A percentile compares a stretch with the other conserved stretches of the same genome.
Evolutionary conservation across 1,140 invertebrate species (phyloP).

Genomic region (Melipona quadrifasciata): DNA sequence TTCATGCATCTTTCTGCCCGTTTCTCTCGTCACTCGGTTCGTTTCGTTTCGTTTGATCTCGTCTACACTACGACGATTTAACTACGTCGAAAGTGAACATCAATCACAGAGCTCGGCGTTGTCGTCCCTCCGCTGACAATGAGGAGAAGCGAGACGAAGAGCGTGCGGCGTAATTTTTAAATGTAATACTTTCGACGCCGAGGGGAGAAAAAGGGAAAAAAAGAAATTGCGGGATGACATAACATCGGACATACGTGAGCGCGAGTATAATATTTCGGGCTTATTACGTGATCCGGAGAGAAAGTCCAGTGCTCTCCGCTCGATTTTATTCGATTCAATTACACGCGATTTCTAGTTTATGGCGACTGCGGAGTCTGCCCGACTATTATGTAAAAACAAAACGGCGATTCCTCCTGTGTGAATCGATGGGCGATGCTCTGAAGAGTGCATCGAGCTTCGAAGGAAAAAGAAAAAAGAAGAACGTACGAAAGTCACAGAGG

Average conservation of each 20-base stretch:
- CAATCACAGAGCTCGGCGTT: not conserved
- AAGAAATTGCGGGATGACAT: slow-evolving; percentile 18
- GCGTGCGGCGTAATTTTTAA: too few relatives aligned
- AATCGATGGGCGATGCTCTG: rapidly evolving
- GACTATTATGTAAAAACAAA: not conserved
- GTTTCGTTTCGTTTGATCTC: too few relatives aligned
- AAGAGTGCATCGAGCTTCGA: not conserved
- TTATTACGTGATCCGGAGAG: slow-evolving; percentile 29
- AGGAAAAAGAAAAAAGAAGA: too few relatives aligned
- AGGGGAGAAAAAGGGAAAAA: too few relatives aligned
- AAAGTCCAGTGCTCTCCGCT: slow-evolving; percentile 2
- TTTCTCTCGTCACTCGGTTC: too few relatives aligned
- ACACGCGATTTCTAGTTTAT: slow-evolving; percentile 1
- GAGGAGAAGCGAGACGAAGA: too few relatives aligned
- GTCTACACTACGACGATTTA: too few relatives aligned
- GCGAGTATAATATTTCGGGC: slow-evolving; percentile 28
- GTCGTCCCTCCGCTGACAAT: not conserved
- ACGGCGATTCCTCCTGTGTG: not conserved
- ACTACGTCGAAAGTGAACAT: too few relatives aligned
- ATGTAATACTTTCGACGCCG: not conserved
- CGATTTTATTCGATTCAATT: slow-evolving; percentile 11
- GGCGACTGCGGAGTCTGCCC: not conserved
- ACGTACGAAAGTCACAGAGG: too few relatives aligned
- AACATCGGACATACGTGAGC: not conserved
- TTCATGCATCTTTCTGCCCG: too few relatives aligned